These are phyloP conservation scores for Caenorhabditis latens DNA, from an alignment of 1,140 invertebrate genomes.

Conservation along the genomic window DNA sequence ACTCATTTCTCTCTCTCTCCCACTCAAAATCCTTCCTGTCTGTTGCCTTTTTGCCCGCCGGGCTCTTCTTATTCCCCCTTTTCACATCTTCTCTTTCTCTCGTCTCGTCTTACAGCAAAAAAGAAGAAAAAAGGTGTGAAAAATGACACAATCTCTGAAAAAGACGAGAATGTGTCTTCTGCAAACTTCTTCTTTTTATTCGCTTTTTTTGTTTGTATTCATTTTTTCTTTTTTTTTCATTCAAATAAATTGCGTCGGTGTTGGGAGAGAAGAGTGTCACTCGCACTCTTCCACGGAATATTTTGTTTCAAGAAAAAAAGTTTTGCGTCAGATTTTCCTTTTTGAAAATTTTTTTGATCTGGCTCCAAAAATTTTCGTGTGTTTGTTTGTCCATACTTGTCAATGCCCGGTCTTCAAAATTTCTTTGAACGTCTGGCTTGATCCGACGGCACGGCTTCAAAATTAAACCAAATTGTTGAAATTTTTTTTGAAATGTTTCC, in stretches of 20 bases:
- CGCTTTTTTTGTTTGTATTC: not conserved
- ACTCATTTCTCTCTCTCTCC: not conserved
- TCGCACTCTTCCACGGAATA: not conserved
- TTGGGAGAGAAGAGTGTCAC: not conserved
- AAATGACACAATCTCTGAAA: not conserved
- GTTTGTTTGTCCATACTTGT: too few relatives aligned
- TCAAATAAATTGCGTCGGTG: not conserved
- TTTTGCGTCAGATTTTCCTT: not conserved
- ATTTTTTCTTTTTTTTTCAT: not conserved
- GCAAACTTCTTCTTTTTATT: constrained; percentile 4
- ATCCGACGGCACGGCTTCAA: too few relatives aligned
- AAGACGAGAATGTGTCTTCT: not conserved
- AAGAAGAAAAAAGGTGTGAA: constrained; percentile 10
- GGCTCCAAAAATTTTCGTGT: too few relatives aligned
- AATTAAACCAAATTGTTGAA: too few relatives aligned
- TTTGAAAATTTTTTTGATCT: not conserved
- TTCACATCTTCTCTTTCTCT: not conserved
- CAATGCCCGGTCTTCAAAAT: too few relatives aligned
- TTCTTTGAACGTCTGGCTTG: too few relatives aligned
- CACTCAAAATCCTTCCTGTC: too few relatives aligned
- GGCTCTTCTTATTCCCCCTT: not conserved
- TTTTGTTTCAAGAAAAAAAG: not conserved
- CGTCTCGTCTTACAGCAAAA: not conserved
- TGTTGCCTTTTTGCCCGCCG: not conserved
- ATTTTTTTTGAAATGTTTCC: too few relatives aligned